Evolutionary conservation across 2,888 invertebrate genomes (phyloP), one percentile per base, ranked within the genome.

Genomic region (Lydus trimaculatus): DNA sequence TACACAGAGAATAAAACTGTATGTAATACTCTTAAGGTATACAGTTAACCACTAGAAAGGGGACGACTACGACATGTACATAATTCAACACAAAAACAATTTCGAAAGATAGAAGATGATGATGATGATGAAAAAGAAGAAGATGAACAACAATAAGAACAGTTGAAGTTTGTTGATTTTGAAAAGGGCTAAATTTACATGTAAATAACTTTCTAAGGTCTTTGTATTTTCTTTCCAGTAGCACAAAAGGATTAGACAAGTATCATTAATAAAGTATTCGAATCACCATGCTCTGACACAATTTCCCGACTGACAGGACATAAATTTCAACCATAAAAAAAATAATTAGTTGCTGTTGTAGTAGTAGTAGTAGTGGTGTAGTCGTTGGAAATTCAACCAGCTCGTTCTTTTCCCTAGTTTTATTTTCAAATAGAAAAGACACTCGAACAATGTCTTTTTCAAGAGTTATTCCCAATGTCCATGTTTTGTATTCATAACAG

Each of bases 401-500:
- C 13, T 33, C 28, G 1, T 31, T 31, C 13, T 13, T 13, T 13
- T 13, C 36, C 7, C 17, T 17, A 2, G 15, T 36, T n/a, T 2
- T 43, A 43, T 43, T 43, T 8, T 4, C n/a, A 43, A 17, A 43
- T 17, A n/a, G 17, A 17, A 43, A n/a, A n/a, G n/a, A 17, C 43
- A 43, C 17, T 43, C 3, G n/a, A 39, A 39, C 43, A 43, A 43
- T 43, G 43, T 43, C 43, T 17, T 17, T 36, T 43, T 17, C 43
- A 17, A 43, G 43, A 43, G 43, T 43, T 43, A 43, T 43, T 43
- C 43, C 17, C 43, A 43, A 43, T 43, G 43, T 43, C 43, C 43
- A n/a, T 17, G 43, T 17, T 69, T 69, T 69, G 65, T 69, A 69
- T 69, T 65, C 69, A 69, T 65, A 65, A 65, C 65, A 69, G 69